A percentile compares a stretch with the other conserved stretches of the same genome.
Evolutionary conservation across 2,113 vertebrate species (phyloP).

Genomic region (Xiphophorus maculatus): DNA sequence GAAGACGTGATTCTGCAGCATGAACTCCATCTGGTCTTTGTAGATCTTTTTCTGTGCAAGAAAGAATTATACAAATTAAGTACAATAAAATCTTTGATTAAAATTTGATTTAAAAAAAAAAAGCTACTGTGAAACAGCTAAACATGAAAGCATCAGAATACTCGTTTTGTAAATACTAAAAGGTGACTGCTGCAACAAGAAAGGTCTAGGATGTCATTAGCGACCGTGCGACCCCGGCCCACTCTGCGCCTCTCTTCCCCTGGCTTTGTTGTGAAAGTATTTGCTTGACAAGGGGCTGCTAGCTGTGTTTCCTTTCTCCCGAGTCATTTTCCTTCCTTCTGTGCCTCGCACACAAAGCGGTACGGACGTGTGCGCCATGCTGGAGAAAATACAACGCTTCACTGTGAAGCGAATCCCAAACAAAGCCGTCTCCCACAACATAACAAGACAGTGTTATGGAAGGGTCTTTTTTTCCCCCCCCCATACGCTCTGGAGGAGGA

Average conservation of each 20-base stretch:
- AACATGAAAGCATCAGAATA: not conserved
- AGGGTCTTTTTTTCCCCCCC: no score
- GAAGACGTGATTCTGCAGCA: slow-evolving; percentile 98
- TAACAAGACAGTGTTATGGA: no score
- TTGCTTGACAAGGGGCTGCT: not conserved
- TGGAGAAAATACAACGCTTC: no score
- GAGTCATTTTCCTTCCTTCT: no score
- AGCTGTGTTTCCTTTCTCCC: not conserved
- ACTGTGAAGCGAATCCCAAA: no score
- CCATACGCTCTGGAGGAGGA: no score
- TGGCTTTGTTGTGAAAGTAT: not conserved
- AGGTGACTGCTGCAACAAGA: no score
- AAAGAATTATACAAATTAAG: not conserved
- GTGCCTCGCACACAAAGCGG: no score
- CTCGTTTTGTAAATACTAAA: not conserved
- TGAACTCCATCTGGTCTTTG: slow-evolving; percentile 99
- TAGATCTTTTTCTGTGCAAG: slow-evolving; percentile 93
- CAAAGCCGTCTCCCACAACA: no score
- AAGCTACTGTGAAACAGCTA: not conserved
- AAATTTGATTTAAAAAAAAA: not conserved
- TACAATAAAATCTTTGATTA: not conserved
- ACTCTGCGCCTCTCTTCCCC: not conserved
- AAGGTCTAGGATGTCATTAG: not conserved
- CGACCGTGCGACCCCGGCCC: no score
- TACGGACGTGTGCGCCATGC: no score